Evolutionary conservation across 1,140 invertebrate species (phyloP).

Genomic region (Caerostris extrusa): DNA sequence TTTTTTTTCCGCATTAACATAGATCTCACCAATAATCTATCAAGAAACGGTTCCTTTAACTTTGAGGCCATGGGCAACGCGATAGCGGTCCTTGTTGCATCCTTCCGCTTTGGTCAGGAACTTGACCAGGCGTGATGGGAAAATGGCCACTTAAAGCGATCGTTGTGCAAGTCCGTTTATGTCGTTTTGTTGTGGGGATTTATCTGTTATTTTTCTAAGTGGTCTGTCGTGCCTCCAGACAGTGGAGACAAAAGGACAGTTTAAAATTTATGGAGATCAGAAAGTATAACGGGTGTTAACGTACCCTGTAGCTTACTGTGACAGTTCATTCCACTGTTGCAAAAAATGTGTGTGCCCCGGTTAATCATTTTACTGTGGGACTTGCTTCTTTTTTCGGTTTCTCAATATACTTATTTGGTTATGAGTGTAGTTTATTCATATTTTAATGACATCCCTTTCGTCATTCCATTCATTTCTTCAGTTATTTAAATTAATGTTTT

Average conservation of each 20-base stretch:
- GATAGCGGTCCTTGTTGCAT: not conserved
- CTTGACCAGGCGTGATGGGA: not conserved
- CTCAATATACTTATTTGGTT: too few species aligned
- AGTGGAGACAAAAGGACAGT: not conserved
- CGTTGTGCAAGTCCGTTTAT: not conserved
- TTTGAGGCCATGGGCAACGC: slow-evolving; percentile 59
- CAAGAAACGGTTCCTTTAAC: slow-evolving; percentile 66
- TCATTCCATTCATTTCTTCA: too few species aligned
- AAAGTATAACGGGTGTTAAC: not conserved
- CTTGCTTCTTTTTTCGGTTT: too few species aligned
- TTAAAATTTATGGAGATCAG: not conserved
- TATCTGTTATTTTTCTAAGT: not conserved
- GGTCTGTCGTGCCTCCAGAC: not conserved
- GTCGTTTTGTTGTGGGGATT: not conserved
- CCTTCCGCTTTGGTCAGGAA: not conserved
- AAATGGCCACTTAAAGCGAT: not conserved
- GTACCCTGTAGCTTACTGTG: not conserved
- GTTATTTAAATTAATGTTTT: too few species aligned
- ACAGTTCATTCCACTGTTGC: too few species aligned
- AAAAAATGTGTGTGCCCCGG: too few species aligned
- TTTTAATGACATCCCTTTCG: too few species aligned
- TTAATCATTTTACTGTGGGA: too few species aligned
- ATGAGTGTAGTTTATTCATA: too few species aligned
- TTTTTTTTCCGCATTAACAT: slow-evolving; percentile 63
- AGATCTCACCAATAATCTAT: slow-evolving; percentile 60